Base-by-base conservation (phyloP, 1,140 invertebrate species). In the Drosophila insularis region DNA sequence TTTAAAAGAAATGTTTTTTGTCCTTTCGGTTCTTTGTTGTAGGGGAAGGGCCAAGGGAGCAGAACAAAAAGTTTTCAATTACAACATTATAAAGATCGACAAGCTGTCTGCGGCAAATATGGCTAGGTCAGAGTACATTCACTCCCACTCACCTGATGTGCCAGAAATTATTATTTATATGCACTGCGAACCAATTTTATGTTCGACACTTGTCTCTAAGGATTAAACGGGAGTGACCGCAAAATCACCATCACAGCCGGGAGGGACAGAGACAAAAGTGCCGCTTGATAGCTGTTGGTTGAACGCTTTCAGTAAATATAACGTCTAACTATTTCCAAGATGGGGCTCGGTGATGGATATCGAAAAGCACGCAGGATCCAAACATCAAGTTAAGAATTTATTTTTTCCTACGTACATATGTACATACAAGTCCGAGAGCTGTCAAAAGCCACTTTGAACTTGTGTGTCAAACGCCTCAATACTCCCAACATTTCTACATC, bases 381-480 rank as follows among this genome's bases (percentile, higher is more conserved):
- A 39, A 37, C 55, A 61, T 58, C 55, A 19, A 46, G 54, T 46
- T n/a, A 37, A 43, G 59, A 80, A 80, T 71, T 71, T 21, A 55
- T 43, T 35, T 50, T 46, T 50, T 50, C 19, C 43, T 4, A 27
- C 27, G 6, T 5, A 27, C 27, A 27, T 27, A 6, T 27, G 6
- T 6, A 27, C 27, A 21, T 21, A 21, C 21, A 21, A 21, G 90
- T 87, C 86, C 86, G 71, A 80, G 66, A 79, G 82, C 86, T 91
- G 90, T 91, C 90, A 91, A 82, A 91, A 90, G 89, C 87, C 90
- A 91, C 90, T 89, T 90, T 90, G 90, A 91, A 91, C 90, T 91
- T 90, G 82, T 91, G 82, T 89, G 86, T 89, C 80, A 82, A 87
- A 72, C 76, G 84, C 89, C 82, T 80, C 75, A 80, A 82, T 74